Base-by-base conservation (phyloP, 2,797 vertebrate genomes). In the Pseudomugil gertrudae region DNA sequence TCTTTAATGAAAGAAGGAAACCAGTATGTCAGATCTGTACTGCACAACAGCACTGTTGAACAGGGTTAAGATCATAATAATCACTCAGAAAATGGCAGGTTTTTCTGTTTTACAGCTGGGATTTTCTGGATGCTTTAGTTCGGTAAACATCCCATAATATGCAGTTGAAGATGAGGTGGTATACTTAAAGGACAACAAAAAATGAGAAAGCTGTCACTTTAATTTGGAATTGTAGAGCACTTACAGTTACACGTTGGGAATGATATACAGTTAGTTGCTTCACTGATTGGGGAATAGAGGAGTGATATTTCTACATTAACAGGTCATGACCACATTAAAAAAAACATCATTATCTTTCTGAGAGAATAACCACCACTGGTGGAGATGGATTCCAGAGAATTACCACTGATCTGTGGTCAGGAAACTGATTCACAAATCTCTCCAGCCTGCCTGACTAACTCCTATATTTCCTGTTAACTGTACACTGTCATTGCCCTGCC, bases 321-420 rank as follows among this genome's bases (percentile, higher is more conserved):
- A 69, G 77, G 77, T 80, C 78, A 72, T 36, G 80, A 74, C 72
- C 65, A 13, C 15, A 32, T 67, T 19, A 70, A 71, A 67, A 45
- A 59, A 61, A 10, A 32, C 47, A 56, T 32, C 27, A 35, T 69
- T 54, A 57, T 63, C 75, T 80, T 35, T 35, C 30, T 35, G 43
- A 69, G 70, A 79, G 67, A 88, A 63, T 45, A 66, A 69, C 48
- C 36, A 43, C 64, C 43, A 11, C 29, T 50, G 48, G 51, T 47
- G 17, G 38, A 68, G 67, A 83, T 65, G 66, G 58, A 87, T 90
- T 91, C 87, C 76, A 72, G 83, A 87, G 80, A 85, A 1, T 76
- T 69, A 72, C 55, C 29, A 9, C 68, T 83, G 75, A 87, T 86
- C 68, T 85, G 72, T 83, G 82, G 70, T 85, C 73, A 82, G 79